Conservation (phyloP, 2,888 invertebrate species). For the Acleris holmiana region DNA sequence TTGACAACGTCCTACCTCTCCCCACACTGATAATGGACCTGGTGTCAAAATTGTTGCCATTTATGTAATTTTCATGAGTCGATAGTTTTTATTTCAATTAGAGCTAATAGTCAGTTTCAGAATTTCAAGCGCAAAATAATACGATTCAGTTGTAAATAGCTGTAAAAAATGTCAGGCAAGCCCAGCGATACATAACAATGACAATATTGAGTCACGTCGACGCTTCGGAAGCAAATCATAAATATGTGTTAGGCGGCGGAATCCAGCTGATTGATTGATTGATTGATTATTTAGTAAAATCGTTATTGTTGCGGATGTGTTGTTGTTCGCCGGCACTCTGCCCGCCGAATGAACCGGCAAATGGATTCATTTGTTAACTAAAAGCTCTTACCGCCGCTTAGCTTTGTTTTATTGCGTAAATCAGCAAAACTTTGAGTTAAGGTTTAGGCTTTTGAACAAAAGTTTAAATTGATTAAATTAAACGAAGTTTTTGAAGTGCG, state of each 20-base stretch:
- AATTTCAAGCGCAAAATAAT: constrained; percentile 50
- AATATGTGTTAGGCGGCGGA: constrained; percentile 48
- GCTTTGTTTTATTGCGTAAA: background rate
- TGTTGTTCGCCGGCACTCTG: constrained; percentile 6
- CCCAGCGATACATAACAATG: constrained; percentile 52
- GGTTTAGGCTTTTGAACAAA: too few species aligned
- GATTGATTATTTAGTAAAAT: constrained; percentile 59
- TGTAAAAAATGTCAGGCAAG: constrained; percentile 48
- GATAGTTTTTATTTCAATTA: too few species aligned
- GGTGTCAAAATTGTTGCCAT: too few species aligned
- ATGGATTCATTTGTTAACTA: constrained; percentile 35
- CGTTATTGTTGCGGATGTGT: constrained; percentile 43
- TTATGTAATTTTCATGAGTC: too few species aligned
- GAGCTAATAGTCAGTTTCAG: too few species aligned
- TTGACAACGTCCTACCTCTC: too few species aligned
- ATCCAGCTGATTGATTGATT: constrained; percentile 49
- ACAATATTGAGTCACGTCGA: constrained; percentile 66
- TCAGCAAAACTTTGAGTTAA: too few species aligned
- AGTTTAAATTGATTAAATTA: too few species aligned
- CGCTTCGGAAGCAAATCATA: constrained; percentile 59
- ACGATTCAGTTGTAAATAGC: constrained; percentile 71
- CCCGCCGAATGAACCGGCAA: constrained; percentile 30
- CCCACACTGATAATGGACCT: too few species aligned
- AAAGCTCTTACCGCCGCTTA: constrained; percentile 16
- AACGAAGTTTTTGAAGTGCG: too few species aligned